Conservation (phyloP, 2,113 vertebrate genomes). For the Corydoras maculifer region DNA sequence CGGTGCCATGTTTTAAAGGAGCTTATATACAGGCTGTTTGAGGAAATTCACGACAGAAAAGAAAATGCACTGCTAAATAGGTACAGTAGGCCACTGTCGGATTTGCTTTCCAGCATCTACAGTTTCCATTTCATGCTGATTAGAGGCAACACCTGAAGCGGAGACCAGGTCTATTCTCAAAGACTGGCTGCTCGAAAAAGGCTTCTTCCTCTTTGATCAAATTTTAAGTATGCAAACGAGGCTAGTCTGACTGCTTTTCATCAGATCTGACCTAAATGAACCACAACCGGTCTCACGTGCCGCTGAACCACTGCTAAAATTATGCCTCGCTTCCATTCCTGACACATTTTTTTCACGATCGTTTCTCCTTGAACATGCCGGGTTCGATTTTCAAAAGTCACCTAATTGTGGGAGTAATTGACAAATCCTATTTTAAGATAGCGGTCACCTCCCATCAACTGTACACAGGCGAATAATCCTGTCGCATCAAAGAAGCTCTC, state of each 20-base stretch:
- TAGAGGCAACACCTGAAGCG: too few species aligned
- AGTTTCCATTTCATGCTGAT: too few species aligned
- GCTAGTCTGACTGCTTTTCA: constrained; percentile 27
- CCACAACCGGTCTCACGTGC: constrained; percentile 22
- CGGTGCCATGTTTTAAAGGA: too few species aligned
- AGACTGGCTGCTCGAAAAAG: neutral
- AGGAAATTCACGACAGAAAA: too few species aligned
- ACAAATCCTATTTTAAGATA: constrained; percentile 54
- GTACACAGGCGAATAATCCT: constrained; percentile 47
- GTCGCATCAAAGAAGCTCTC: constrained; percentile 29
- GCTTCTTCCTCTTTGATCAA: constrained; percentile 28
- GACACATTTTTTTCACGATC: constrained; percentile 12
- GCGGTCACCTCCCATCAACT: constrained; percentile 26
- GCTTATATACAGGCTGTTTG: too few species aligned
- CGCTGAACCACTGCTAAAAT: constrained; percentile 25
- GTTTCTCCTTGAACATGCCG: constrained; percentile 20
- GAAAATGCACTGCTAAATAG: too few species aligned
- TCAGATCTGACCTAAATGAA: constrained; percentile 39
- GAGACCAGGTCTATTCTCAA: too few species aligned
- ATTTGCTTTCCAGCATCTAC: too few species aligned
- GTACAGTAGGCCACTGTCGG: too few species aligned
- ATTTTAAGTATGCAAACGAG: constrained; percentile 38
- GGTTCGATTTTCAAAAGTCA: constrained; percentile 38
- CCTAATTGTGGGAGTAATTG: constrained; percentile 52
- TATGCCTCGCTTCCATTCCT: constrained; percentile 22